Base-by-base conservation (phyloP, 2,113 vertebrate species). In the Rhinoptilus africanus region DNA sequence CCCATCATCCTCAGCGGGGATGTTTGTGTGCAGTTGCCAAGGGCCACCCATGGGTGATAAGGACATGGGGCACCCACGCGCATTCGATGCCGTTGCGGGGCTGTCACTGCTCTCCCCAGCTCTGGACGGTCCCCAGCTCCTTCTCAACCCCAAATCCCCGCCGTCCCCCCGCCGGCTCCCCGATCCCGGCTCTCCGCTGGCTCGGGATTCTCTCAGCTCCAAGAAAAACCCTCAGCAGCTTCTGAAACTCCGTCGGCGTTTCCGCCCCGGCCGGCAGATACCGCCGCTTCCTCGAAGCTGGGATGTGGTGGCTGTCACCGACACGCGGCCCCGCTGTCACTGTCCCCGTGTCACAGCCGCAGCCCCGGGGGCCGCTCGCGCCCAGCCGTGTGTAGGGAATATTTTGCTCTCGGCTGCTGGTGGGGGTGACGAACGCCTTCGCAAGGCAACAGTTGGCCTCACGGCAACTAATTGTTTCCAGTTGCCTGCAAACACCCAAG, bases 81-180 rank as follows among this genome's bases (percentile, higher is more conserved):
- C 28, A 2, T 14, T 15, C 12, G 56, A 26, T 9, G 4, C 73
- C 5, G 0, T 20, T 16, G 7, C 0, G 4, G 83, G 34, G 35
- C 54, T 84, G 62, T 18, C 67, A 17, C 83, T 11, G 20, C 71
- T 45, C 66, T 78, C 82, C 57, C 79, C 75, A 26, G 0, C 43
- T n/a, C 51, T 3, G 4, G 22, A 9, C 1, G 9, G 12, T 20
- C 32, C 48, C 71, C 56, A 19, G 41, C n/a, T 82, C 50, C 53
- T 34, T 62, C 63, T 51, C 39, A 27, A 8, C 8, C 66, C 83
- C 71, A 34, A 2, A 50, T 32, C 35, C 21, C 47, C 9, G 2
- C 3, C 1, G 2, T 30, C 32, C 62, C 43, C 21, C 26, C 0
- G 0, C 20, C 3, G 2, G 27, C 4, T 59, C 82, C 12, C 26